A percentile compares a stretch with the other conserved stretches of the same genome.
These are phyloP conservation scores for Pararge aegeria DNA, from an alignment of 1,140 invertebrate species.

Conservation along the genomic window DNA sequence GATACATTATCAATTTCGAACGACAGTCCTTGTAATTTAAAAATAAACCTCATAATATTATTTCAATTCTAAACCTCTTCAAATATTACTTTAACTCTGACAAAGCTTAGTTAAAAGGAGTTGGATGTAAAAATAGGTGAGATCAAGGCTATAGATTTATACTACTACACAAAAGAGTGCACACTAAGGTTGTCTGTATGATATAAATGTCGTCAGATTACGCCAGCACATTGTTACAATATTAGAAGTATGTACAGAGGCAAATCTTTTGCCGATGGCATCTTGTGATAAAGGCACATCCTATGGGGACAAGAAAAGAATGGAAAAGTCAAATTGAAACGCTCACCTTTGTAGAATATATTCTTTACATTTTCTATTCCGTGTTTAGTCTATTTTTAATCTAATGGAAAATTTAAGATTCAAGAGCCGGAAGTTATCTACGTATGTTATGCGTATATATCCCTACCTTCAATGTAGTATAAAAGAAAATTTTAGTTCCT, in stretches of 20 bases:
- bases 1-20: too few relatives aligned
- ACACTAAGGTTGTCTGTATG: constrained; percentile 37
- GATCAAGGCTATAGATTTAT: constrained; percentile 51
- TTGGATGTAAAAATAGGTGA: constrained; percentile 38
- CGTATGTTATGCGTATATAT: too few relatives aligned
- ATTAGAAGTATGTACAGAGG: neutral
- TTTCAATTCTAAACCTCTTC: too few relatives aligned
- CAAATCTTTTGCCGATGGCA: neutral
- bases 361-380: neutral
- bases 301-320: constrained; percentile 5
- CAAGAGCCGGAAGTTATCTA: too few relatives aligned
- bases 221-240: constrained; percentile 36
- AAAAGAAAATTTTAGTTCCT: too few relatives aligned
- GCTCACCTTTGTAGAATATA: neutral
- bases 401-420: neutral
- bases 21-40: too few relatives aligned
- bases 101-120: constrained; percentile 22
- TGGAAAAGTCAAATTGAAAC: neutral
- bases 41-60: too few relatives aligned
- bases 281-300: neutral
- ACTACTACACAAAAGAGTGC: constrained; percentile 51
- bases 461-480: too few relatives aligned
- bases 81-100: neutral
- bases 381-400: neutral
- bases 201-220: too few relatives aligned